Conservation (phyloP, 1,140 invertebrate genomes). For the Brachionus rubens region DNA sequence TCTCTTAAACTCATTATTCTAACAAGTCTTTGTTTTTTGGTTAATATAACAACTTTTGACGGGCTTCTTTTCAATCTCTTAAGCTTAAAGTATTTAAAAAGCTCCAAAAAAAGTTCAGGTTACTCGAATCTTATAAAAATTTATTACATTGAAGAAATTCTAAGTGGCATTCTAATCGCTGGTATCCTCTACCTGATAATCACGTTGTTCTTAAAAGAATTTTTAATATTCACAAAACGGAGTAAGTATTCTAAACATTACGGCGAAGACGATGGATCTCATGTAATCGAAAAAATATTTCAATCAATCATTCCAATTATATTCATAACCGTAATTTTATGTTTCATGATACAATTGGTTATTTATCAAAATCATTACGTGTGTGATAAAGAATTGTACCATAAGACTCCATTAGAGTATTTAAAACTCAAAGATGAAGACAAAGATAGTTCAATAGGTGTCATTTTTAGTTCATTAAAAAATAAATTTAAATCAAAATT, state of each 20-base stretch:
- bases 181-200: neutral
- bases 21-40: neutral
- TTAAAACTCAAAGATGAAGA: constrained; percentile 8
- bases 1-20: neutral
- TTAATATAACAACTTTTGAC: neutral
- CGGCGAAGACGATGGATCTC: neutral
- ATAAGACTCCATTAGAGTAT: neutral
- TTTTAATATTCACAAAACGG: neutral
- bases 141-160: neutral
- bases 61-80: constrained; percentile 3
- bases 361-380: neutral
- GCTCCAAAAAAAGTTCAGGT: neutral
- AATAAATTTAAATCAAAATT: constrained; percentile 14
- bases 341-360: neutral
- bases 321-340: neutral
- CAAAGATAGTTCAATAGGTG: neutral
- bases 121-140: neutral
- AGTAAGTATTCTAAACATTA: neutral
- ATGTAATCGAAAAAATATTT: constrained; percentile 1
- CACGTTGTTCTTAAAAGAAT: neutral
- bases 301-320: constrained; percentile 12
- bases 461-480: neutral
- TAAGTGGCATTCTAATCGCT: neutral
- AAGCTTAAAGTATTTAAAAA: neutral
- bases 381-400: neutral